Conservation (phyloP, 2,888 invertebrate genomes). For the Drosophila setosimentum region DNA sequence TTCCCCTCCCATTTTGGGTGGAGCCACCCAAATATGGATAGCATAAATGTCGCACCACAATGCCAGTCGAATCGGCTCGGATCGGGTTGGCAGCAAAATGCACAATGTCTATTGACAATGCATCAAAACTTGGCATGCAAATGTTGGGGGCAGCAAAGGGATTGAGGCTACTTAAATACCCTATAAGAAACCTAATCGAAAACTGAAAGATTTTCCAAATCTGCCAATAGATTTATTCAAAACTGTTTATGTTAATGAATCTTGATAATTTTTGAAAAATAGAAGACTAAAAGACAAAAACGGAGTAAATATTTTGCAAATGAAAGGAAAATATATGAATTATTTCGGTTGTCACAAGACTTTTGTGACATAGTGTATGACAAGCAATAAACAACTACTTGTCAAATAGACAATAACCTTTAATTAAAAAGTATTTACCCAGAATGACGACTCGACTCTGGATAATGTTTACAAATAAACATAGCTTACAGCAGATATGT, state of each 20-base stretch:
- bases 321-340: background rate
- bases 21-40: conserved; percentile 36
- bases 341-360: background rate
- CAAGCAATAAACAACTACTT: background rate
- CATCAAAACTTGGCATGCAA: conserved; percentile 65
- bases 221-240: background rate
- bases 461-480: background rate
- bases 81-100: conserved; percentile 13
- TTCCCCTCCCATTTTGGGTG: conserved; percentile 6
- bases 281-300: background rate
- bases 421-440: background rate
- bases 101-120: conserved; percentile 60
- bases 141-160: conserved; percentile 48
- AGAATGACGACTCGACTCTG: background rate
- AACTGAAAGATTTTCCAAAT: background rate
- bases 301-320: background rate
- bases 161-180: background rate
- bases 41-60: conserved; percentile 70
- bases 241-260: background rate
- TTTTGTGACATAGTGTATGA: background rate
- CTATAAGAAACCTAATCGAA: background rate
- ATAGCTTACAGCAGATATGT: background rate
- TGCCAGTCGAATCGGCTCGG: conserved; percentile 26
- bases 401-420: background rate
- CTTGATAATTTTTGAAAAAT: background rate